Evolutionary conservation across 2,113 vertebrate species (phyloP).

Genomic region (Clupea harengus): DNA sequence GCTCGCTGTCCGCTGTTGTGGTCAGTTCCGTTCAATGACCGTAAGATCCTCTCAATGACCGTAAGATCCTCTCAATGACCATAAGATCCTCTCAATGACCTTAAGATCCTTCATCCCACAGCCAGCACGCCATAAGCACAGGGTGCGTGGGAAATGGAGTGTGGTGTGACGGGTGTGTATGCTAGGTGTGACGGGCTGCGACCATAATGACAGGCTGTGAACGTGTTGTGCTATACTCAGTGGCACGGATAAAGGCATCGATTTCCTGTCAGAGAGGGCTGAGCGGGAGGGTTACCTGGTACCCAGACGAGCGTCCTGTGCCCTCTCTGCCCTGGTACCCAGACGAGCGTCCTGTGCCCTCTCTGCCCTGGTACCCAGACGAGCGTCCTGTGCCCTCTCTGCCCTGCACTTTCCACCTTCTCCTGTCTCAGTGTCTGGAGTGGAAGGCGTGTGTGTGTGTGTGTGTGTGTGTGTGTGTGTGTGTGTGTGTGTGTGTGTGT

Average conservation of each 20-base stretch:
- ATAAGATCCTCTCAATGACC: no score
- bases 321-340: not conserved
- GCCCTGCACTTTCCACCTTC: not conserved
- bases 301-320: not conserved
- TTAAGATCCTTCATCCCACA: not conserved
- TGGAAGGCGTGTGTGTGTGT: not conserved
- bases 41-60: not conserved
- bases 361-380: not conserved
- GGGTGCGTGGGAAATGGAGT: not conserved
- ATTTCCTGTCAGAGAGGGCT: not conserved
- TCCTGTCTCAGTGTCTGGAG: no score
- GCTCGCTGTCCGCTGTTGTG: not conserved
- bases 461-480: constrained; percentile 12
- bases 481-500: not conserved
- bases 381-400: not conserved
- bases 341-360: not conserved
- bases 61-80: not conserved
- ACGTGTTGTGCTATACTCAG: not conserved
- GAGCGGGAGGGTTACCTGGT: not conserved
- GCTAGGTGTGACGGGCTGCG: not conserved
- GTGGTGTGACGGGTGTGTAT: not conserved
- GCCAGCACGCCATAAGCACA: not conserved
- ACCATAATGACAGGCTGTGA: not conserved
- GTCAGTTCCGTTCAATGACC: not conserved
- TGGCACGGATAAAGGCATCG: not conserved